Base-by-base conservation (phyloP, 2,797 vertebrate species). In the Gambusia yucatana region DNA sequence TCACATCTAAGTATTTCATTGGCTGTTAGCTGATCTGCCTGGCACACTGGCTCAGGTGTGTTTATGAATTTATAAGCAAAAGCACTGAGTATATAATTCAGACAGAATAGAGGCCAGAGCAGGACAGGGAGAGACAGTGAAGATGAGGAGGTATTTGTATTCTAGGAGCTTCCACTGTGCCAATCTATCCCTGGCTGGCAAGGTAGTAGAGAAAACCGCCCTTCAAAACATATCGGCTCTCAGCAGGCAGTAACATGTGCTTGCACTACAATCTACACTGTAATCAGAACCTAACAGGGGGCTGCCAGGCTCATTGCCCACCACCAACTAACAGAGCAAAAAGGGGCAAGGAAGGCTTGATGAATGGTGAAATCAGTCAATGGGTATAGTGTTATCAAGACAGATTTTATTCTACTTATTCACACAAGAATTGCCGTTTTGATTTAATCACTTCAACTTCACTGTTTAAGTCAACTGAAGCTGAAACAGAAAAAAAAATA, bases 161-260 rank as follows among this genome's bases (percentile, higher is more conserved):
- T 93, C 86, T 77, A 80, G 87, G 78, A 89, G 81, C 77, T 75
- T 72, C 65, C n/a, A 44, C 61, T 17, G 77, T 87, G 87, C 84
- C 91, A 88, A 83, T 84, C 78, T 76, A 77, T 88, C 74, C 73
- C 77, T 78, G 85, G 84, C 83, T 92, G 90, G 90, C 87, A 80
- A 85, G 82, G 85, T 81, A 84, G 83, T 13, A 83, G 82, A 88
- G 87, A 83, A 83, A 86, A 73, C 43, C 1, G 52, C 74, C 72
- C 82, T 84, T 69, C 75, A 47, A 86, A 94, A 88, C 85, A 88
- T 92, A 93, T 91, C 89, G 63, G 47, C 59, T 3, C 91, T 89
- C 88, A 88, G 86, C 90, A 86, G 89, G 91, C 86, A 87, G 85
- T 86, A 86, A 92, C 94, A 88, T 93, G 87, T 90, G 87, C 92